Conservation (phyloP, 2,113 vertebrate species). For the Ranitomeya imitator region DNA sequence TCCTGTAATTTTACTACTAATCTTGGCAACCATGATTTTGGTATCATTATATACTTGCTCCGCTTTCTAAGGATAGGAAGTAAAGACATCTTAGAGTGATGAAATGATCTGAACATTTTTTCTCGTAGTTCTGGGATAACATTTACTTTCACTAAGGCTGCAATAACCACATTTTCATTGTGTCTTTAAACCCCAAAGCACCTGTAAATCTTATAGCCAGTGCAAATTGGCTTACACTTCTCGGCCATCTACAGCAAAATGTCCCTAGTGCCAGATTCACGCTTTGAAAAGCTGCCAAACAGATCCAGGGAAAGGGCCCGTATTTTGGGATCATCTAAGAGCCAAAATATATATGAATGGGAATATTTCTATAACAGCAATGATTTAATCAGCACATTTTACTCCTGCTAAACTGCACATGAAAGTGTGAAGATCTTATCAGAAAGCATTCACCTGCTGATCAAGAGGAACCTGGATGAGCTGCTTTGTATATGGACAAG, state of each 20-base stretch:
- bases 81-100: conserved; percentile 27
- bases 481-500: not conserved
- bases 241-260: conserved; percentile 35
- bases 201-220: conserved; percentile 44
- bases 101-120: conserved; percentile 31
- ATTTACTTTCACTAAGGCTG: conserved; percentile 37
- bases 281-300: conserved; percentile 37
- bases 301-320: not conserved
- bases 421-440: not conserved
- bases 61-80: not conserved
- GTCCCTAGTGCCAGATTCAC: conserved; percentile 40
- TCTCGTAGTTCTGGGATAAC: conserved; percentile 25
- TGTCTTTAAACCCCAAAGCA: conserved; percentile 36
- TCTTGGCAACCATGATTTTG: not conserved
- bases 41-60: conserved; percentile 14
- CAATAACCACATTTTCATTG: conserved; percentile 45
- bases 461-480: not conserved
- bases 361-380: not conserved
- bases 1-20: not conserved
- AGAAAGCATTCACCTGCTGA: not conserved
- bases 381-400: not conserved
- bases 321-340: conserved; percentile 31
- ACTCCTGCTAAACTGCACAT: not conserved
- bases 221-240: conserved; percentile 52
- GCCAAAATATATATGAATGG: conserved; percentile 7